Evolutionary conservation across 2,113 vertebrate species (phyloP).

Genomic region (Thermophis baileyi): DNA sequence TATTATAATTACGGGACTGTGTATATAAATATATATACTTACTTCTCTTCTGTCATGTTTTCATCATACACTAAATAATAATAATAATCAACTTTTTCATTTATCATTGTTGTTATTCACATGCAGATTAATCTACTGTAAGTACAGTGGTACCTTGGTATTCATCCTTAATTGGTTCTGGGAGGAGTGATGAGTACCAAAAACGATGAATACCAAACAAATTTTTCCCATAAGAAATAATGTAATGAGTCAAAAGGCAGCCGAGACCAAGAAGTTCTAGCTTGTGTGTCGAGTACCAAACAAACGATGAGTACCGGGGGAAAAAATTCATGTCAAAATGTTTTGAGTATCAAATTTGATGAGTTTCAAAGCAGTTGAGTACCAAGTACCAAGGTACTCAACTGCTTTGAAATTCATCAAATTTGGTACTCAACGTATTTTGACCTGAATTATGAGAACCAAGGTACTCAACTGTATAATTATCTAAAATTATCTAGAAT

Average conservation of each 20-base stretch:
- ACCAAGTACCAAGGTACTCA: no score
- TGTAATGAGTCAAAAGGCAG: background rate
- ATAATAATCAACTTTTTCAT: background rate
- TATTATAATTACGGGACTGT: no score
- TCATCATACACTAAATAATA: no score
- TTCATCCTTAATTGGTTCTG: background rate
- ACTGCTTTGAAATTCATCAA: no score
- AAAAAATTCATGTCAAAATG: background rate
- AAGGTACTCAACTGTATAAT: background rate
- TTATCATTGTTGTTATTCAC: background rate
- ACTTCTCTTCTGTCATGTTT: no score
- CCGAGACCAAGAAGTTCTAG: background rate
- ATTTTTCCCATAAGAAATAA: background rate
- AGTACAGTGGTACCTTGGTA: background rate
- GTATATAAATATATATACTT: no score
- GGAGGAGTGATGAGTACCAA: background rate
- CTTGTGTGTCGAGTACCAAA: background rate
- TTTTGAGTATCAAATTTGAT: background rate
- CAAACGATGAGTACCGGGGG: background rate
- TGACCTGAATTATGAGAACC: no score
- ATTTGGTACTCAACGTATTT: no score
- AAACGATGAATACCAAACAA: background rate
- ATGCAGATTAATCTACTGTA: background rate
- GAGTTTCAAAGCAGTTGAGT: background rate
- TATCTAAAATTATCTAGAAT: background rate